Evolutionary conservation across 2,113 vertebrate genomes (phyloP), one percentile per base, ranked within the genome.

Genomic region (Hippocampus guttulatus): DNA sequence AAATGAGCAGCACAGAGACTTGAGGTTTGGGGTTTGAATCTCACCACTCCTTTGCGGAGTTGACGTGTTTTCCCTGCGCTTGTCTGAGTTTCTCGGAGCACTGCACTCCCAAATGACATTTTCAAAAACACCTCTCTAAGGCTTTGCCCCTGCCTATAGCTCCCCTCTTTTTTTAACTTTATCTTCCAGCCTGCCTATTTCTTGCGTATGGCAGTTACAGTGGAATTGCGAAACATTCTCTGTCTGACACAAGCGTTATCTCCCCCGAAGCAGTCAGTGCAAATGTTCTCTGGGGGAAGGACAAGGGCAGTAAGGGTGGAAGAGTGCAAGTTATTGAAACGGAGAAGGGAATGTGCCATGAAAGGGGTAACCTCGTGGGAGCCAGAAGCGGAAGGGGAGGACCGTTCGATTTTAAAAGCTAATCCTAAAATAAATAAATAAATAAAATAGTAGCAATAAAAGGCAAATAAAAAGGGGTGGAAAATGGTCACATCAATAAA

Each of bases 201-300:
- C 75, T 81, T 73, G 75, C 68, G 72, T 49, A 70, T 45, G 73
- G 68, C 81, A 81, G 81, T 74, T 70, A 45, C 57, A 71, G 74
- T 83, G 77, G 73, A 81, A 87, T 79, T 83, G 84, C 71, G 77
- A 75, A 77, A 78, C 86, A 87, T 81, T 87, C 81, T 0, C 20
- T 80, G 81, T 81, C 79, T 81, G 84, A 84, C 81, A 80, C 78
- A 70, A 51, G 25, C 60, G 80, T 87, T 79, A 89, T 84, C 77
- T 79, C 45, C 2, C 64, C 81, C 3, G 83, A 86, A 70, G 73
- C 67, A 73, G 82, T 84, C 84, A 75, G 65, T 62, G 61, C 49
- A 70, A 41, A 84, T 67, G 57, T 63, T 75, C 67, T 68, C 68
- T 38, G 75, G 64, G 67, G 67, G 73, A 51, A 71, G 64, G 40